phyloP scores from a whole-genome alignment of 2,113 vertebrate species.

The Notothenia coriiceps region DNA sequence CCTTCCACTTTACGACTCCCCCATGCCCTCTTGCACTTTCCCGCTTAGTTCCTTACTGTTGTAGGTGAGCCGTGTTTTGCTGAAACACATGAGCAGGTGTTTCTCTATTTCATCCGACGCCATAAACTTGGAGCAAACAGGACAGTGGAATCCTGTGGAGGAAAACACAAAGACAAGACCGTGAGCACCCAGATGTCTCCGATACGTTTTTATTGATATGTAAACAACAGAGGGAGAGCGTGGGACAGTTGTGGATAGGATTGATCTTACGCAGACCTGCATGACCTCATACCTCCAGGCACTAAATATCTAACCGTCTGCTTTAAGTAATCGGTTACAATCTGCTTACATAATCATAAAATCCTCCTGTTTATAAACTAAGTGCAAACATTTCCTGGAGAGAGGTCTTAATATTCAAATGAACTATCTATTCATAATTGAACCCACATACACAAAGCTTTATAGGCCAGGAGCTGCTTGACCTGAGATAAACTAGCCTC shows the following conservation, averaged over 20 bases:
- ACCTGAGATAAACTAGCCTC: constrained; percentile 33
- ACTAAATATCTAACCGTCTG: neutral
- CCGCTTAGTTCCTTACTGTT: constrained; percentile 89
- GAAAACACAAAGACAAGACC: constrained; percentile 43
- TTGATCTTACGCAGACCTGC: neutral
- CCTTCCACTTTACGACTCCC: neutral
- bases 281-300: constrained; percentile 4
- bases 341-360: neutral
- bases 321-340: constrained; percentile 30
- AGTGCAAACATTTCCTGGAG: neutral
- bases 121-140: constrained; percentile 96
- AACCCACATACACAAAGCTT: constrained; percentile 51
- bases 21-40: neutral
- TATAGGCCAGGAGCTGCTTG: constrained; percentile 29
- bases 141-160: constrained; percentile 93
- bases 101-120: constrained; percentile 95
- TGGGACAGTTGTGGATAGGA: constrained; percentile 10
- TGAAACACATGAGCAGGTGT: constrained; percentile 97
- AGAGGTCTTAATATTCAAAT: neutral
- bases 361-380: neutral
- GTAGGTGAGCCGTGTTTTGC: constrained; percentile 95
- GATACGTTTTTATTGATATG: constrained; percentile 29
- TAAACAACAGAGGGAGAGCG: constrained; percentile 33
- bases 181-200: constrained; percentile 25
- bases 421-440: neutral